Evolutionary conservation across 2,888 invertebrate species (phyloP).

Genomic region (Anagyrus pseudococci): DNA sequence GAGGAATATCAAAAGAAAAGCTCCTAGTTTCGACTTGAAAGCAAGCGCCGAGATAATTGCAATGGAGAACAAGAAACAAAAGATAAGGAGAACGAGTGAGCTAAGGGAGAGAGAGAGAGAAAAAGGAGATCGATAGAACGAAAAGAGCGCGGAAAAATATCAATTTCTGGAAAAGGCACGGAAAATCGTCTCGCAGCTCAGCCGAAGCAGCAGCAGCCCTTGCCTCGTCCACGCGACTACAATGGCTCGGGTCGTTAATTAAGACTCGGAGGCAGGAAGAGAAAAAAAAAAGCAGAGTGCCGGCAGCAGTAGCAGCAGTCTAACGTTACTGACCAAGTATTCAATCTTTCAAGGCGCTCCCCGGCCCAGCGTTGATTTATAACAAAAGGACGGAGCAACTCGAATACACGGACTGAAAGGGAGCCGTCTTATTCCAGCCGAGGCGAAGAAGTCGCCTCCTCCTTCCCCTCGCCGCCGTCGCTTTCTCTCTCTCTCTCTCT

Average conservation of each 20-base stretch:
- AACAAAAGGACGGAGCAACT: slow-evolving; percentile 33
- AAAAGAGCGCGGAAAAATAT: slow-evolving; percentile 22
- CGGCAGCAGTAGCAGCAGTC: too few species aligned
- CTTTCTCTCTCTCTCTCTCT: neutral
- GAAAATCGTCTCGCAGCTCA: slow-evolving; percentile 11
- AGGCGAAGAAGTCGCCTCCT: neutral
- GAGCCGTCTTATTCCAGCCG: slow-evolving; percentile 23
- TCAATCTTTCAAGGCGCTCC: slow-evolving; percentile 31
- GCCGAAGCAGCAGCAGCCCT: neutral
- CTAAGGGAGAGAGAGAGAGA: too few species aligned
- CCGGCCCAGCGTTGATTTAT: slow-evolving; percentile 9
- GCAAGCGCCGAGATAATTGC: slow-evolving; percentile 18
- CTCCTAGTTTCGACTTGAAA: neutral
- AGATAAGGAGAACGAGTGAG: neutral
- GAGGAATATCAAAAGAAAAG: slow-evolving; percentile 16
- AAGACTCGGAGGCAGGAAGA: slow-evolving; percentile 18
- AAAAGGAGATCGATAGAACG: slow-evolving; percentile 6
- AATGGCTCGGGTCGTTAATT: slow-evolving; percentile 35
- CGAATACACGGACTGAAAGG: slow-evolving; percentile 30
- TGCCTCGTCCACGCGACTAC: slow-evolving; percentile 1
- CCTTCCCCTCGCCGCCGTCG: too few species aligned
- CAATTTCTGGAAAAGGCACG: slow-evolving; percentile 23
- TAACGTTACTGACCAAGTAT: slow-evolving; percentile 30
- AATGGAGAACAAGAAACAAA: neutral
- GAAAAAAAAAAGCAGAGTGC: too few species aligned